A percentile compares a stretch with the other conserved stretches of the same genome.
phyloP scores from a whole-genome alignment of 1,140 invertebrate species.

The Drosophila sp. region DNA sequence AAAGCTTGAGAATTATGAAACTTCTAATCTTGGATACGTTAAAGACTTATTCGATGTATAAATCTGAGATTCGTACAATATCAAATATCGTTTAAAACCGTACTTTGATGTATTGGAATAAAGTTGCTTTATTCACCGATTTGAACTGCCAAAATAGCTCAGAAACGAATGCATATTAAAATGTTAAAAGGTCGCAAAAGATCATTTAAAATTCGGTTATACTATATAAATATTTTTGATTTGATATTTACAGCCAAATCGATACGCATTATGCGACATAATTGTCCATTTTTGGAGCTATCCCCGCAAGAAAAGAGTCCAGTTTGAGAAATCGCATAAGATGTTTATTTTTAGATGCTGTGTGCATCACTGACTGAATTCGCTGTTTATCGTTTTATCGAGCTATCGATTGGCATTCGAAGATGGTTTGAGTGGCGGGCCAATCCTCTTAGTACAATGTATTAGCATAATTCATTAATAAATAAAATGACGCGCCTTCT shows the following conservation, averaged over 20 bases:
- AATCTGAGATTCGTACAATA: too few species aligned
- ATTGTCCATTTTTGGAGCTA: constrained; percentile 36
- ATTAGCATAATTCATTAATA: constrained; percentile 72
- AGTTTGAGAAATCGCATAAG: background rate
- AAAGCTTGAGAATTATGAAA: too few species aligned
- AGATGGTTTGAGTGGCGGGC: constrained; percentile 6
- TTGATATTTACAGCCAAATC: background rate
- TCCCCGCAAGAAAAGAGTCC: background rate
- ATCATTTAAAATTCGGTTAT: constrained; percentile 1
- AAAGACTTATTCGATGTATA: too few species aligned
- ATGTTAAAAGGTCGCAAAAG: too few species aligned
- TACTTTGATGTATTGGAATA: too few species aligned
- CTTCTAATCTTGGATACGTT: too few species aligned
- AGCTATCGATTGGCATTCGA: constrained; percentile 24
- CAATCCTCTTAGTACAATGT: constrained; percentile 34
- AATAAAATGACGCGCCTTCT: constrained; percentile 47
- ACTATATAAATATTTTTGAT: background rate
- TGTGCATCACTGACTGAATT: constrained; percentile 22
- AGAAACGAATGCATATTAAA: too few species aligned
- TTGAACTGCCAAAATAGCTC: too few species aligned
- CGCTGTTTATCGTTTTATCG: background rate
- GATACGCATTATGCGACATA: constrained; percentile 33
- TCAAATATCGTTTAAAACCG: too few species aligned
- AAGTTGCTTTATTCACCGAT: too few species aligned
- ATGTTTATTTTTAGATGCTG: constrained; percentile 62